Percentiles rank a stretch among this genome's conserved stretches.
phyloP scores from a whole-genome alignment of 2,797 vertebrate species.

The Labroides dimidiatus region DNA sequence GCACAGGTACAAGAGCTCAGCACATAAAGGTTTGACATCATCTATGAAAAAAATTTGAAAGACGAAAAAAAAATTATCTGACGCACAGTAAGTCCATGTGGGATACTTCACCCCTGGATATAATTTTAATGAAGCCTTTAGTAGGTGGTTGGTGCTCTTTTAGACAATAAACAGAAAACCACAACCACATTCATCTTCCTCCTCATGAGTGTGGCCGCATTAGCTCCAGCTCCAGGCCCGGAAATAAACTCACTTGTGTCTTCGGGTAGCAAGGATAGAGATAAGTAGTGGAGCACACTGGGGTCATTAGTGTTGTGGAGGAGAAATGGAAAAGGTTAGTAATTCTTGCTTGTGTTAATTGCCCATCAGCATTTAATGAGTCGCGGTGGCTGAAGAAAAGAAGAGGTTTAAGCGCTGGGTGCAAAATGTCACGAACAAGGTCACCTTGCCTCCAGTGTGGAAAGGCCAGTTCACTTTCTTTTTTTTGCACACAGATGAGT shows the following conservation, averaged over 20 bases:
- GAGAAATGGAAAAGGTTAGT: constrained; percentile 76
- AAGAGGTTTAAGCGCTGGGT: constrained; percentile 49
- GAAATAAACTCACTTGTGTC: constrained; percentile 62
- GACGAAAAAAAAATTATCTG: constrained; percentile 22
- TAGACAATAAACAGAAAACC: constrained; percentile 60
- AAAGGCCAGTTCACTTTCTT: constrained; percentile 59
- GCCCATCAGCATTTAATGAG: constrained; percentile 76
- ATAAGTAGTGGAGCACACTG: constrained; percentile 57
- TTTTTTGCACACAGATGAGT: constrained; percentile 33
- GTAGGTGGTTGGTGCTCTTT: constrained; percentile 51
- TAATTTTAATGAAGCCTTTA: constrained; percentile 41
- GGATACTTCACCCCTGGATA: constrained; percentile 54
- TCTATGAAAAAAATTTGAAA: constrained; percentile 31
- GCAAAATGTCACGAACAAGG: constrained; percentile 75
- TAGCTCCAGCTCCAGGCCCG: constrained; percentile 44
- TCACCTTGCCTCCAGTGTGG: constrained; percentile 44
- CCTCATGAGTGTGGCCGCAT: constrained; percentile 51
- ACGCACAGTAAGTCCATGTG: constrained; percentile 25
- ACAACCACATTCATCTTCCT: constrained; percentile 56
- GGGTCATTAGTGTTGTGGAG: constrained; percentile 58
- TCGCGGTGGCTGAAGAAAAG: constrained; percentile 47
- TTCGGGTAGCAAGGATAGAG: constrained; percentile 54
- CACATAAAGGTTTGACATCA: constrained; percentile 20
- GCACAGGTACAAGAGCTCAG: background rate
- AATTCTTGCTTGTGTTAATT: constrained; percentile 74